Evolutionary conservation across 2,113 vertebrate species (phyloP).

Genomic region (Serilophus lunatus): DNA sequence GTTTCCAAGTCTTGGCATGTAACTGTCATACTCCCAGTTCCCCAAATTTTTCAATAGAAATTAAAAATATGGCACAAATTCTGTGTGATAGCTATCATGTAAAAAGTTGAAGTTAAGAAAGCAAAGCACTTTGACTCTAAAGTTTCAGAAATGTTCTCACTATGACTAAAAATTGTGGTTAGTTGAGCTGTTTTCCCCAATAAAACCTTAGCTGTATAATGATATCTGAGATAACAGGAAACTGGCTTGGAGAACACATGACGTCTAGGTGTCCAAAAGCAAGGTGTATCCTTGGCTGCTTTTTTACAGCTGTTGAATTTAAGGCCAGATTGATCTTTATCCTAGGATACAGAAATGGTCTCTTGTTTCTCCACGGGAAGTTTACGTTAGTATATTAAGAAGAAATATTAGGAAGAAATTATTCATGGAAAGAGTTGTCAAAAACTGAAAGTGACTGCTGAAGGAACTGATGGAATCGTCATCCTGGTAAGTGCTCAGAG

Average conservation of each 20-base stretch:
- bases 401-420: not conserved
- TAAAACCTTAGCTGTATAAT: not conserved
- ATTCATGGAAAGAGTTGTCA: not conserved
- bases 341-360: not conserved
- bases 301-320: not conserved
- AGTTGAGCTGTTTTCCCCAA: not conserved
- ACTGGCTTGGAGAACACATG: not conserved
- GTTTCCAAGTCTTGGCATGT: not conserved
- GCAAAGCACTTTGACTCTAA: not conserved
- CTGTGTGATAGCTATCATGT: not conserved
- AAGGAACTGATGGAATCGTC: not conserved
- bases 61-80: not conserved
- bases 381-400: not conserved
- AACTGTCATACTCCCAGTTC: not conserved
- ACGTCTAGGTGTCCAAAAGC: not conserved
- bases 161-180: not conserved
- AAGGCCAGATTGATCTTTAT: not conserved
- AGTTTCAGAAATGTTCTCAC: not conserved
- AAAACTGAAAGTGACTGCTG: not conserved
- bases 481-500: not conserved
- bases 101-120: not conserved
- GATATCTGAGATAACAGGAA: not conserved
- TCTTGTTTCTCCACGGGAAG: not conserved
- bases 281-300: not conserved
- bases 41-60: not conserved